A percentile compares a stretch with the other conserved stretches of the same genome.
These are phyloP conservation scores for Thalassoma bifasciatum DNA, from an alignment of 2,113 vertebrate species.

Conservation along the genomic window DNA sequence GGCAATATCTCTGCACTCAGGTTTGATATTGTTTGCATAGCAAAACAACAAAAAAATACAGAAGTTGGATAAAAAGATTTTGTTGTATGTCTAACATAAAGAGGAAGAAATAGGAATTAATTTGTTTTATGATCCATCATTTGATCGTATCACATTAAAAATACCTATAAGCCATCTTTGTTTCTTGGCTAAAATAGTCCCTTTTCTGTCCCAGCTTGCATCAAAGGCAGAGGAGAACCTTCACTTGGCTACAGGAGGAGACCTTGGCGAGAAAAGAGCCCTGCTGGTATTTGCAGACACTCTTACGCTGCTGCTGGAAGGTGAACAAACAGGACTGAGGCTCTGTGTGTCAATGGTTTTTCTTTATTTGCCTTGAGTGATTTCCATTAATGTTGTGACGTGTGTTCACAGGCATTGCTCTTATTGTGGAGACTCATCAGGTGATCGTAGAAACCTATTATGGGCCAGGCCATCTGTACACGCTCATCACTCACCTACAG, in stretches of 20 bases:
- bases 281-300: constrained; percentile 95
- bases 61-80: neutral
- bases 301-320: constrained; percentile 95
- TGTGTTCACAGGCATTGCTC: constrained; percentile 89
- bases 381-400: neutral
- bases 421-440: constrained; percentile 96
- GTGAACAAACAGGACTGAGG: constrained; percentile 68
- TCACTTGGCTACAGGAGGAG: constrained; percentile 88
- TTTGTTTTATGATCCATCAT: neutral
- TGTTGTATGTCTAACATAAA: neutral
- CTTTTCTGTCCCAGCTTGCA: constrained; percentile 84
- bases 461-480: constrained; percentile 92
- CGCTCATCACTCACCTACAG: constrained; percentile 94
- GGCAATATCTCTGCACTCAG: constrained; percentile 95
- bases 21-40: constrained; percentile 68
- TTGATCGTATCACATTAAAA: neutral
- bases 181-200: neutral
- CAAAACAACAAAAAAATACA: too few relatives aligned
- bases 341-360: neutral
- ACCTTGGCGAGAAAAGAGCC: constrained; percentile 91
- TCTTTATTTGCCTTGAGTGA: neutral
- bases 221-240: constrained; percentile 96
- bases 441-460: constrained; percentile 98
- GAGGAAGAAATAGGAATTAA: neutral
- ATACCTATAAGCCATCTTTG: neutral